phyloP scores from a whole-genome alignment of 64 coral and sea anemone species.

The Platygyra sinensis region DNA sequence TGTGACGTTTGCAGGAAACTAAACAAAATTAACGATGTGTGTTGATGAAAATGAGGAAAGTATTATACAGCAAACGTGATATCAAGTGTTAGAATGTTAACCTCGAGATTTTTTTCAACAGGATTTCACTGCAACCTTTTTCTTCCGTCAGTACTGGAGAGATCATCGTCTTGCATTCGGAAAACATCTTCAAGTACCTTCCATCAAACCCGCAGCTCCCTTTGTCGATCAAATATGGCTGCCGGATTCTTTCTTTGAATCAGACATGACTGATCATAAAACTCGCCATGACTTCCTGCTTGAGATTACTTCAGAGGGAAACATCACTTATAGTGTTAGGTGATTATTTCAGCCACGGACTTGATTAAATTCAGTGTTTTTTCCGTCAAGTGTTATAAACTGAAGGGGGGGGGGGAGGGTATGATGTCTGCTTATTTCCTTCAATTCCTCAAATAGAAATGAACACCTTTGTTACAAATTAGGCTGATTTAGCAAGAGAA shows the following conservation, averaged over 20 bases:
- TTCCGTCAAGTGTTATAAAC: too few species aligned
- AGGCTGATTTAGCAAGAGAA: too few species aligned
- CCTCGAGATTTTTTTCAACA: not conserved
- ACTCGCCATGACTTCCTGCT: not conserved
- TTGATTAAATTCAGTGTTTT: too few species aligned
- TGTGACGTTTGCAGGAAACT: too few species aligned
- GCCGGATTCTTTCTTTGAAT: constrained; percentile 51
- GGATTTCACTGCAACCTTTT: constrained; percentile 55
- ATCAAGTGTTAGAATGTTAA: constrained; percentile 23
- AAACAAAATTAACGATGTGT: too few species aligned
- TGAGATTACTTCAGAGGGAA: constrained; percentile 1
- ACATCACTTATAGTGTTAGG: constrained; percentile 35
- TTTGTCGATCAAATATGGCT: constrained; percentile 51
- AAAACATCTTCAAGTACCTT: not conserved
- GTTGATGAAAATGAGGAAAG: not conserved
- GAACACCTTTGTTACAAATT: too few species aligned
- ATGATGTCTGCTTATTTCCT: too few species aligned
- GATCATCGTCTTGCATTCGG: constrained; percentile 46
- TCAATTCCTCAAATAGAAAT: too few species aligned
- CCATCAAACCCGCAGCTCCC: not conserved
- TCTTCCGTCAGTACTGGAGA: constrained; percentile 55
- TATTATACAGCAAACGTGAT: constrained; percentile 58
- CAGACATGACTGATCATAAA: constrained; percentile 36
- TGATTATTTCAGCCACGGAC: too few species aligned
- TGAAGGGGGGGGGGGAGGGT: too few species aligned